Conservation (phyloP, 2,113 vertebrate species). For the Megaleporinus macrocephalus region DNA sequence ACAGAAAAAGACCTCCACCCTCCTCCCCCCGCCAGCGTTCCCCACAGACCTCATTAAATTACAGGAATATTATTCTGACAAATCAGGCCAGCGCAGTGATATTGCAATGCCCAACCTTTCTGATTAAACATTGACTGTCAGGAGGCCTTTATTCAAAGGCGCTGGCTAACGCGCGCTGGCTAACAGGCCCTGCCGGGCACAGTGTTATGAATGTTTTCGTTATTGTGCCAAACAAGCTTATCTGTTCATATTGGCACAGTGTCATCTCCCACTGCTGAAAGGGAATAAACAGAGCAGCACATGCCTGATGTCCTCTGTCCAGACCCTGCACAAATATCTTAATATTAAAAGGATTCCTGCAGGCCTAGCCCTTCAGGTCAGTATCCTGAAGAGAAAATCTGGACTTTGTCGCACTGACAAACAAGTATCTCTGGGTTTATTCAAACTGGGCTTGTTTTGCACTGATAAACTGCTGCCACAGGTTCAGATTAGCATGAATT, state of each 20-base stretch:
- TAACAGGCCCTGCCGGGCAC: background rate
- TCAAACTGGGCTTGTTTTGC: background rate
- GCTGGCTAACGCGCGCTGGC: background rate
- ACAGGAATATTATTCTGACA: conserved; percentile 31
- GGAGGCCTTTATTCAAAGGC: conserved; percentile 9
- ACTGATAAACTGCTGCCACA: background rate
- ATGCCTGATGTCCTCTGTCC: background rate
- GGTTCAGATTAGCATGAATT: conserved; percentile 6
- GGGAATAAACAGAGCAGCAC: background rate
- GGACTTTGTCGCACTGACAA: background rate
- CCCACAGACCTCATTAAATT: conserved; percentile 27
- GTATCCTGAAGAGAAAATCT: background rate
- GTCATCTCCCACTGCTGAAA: conserved; percentile 8
- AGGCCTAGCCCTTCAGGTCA: background rate
- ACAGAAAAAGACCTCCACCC: background rate
- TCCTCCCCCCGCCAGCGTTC: background rate
- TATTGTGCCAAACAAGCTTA: conserved; percentile 18
- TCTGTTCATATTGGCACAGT: conserved; percentile 10
- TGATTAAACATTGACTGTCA: conserved; percentile 36
- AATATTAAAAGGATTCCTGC: background rate
- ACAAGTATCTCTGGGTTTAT: background rate
- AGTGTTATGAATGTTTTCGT: background rate
- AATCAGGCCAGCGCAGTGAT: conserved; percentile 11
- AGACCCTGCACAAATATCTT: background rate
- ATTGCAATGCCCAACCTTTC: conserved; percentile 9